Conservation (phyloP, 1,140 invertebrate genomes). For the Caerostris darwini region DNA sequence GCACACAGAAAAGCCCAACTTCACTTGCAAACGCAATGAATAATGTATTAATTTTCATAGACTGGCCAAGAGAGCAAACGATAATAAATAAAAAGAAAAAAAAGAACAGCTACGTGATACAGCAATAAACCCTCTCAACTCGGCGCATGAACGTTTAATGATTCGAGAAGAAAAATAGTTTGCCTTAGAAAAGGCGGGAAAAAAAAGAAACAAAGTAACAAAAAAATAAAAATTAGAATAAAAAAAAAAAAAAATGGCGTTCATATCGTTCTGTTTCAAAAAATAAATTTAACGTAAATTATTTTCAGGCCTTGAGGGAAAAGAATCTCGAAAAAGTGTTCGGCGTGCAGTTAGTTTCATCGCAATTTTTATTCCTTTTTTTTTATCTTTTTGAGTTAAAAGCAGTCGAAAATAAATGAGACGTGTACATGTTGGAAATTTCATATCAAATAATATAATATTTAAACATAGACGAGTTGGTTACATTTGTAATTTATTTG, state of each 20-base stretch:
- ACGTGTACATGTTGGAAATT: no score
- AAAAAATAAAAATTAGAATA: neutral
- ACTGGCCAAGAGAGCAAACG: neutral
- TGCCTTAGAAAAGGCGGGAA: neutral
- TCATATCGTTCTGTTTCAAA: slow-evolving; percentile 21
- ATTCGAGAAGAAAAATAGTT: slow-evolving; percentile 50
- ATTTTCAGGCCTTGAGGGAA: neutral
- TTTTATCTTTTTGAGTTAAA: neutral
- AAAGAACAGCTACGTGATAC: neutral
- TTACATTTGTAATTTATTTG: no score
- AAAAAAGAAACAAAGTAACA: neutral
- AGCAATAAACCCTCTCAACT: slow-evolving; percentile 46
- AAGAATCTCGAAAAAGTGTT: neutral
- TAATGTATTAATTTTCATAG: slow-evolving; percentile 43
- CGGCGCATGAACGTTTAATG: slow-evolving; percentile 38
- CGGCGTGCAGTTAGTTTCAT: neutral
- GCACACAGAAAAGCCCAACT: neutral
- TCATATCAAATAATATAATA: no score
- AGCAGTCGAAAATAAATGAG: no score
- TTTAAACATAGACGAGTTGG: no score
- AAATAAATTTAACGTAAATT: slow-evolving; percentile 42
- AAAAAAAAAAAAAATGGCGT: slow-evolving; percentile 17
- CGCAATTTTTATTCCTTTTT: neutral
- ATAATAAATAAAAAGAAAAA: neutral
- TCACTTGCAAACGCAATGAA: slow-evolving; percentile 36